Evolutionary conservation across 2,888 invertebrate genomes (phyloP).

Genomic region (Stictocephala bisonia): DNA sequence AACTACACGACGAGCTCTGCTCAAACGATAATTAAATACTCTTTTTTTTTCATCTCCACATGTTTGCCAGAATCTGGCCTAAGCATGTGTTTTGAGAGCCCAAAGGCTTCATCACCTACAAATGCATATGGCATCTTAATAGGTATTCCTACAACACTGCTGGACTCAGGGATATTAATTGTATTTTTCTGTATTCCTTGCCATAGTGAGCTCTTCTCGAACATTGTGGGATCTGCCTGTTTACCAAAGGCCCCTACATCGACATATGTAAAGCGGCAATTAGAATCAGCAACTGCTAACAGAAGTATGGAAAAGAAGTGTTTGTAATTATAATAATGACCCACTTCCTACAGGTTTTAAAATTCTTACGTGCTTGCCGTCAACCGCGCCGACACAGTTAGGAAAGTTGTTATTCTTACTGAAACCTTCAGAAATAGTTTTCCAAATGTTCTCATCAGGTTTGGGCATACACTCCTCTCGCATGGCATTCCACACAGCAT

Average conservation of each 20-base stretch:
- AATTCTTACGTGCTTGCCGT: conserved; percentile 40
- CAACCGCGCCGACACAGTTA: conserved; percentile 6
- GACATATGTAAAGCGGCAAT: conserved; percentile 40
- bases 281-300: conserved; percentile 35
- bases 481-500: conserved; percentile 18
- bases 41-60: too few relatives aligned
- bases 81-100: not conserved
- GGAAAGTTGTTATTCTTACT: conserved; percentile 28
- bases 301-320: conserved; percentile 26
- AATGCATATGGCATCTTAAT: conserved; percentile 31
- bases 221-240: conserved; percentile 59
- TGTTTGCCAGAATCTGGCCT: not conserved
- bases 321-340: conserved; percentile 37
- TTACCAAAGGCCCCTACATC: conserved; percentile 58
- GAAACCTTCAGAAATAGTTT: conserved; percentile 29
- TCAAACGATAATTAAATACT: conserved; percentile 24
- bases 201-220: conserved; percentile 4
- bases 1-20: conserved; percentile 29
- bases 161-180: not conserved
- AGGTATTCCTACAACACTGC: not conserved
- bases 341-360: conserved; percentile 20
- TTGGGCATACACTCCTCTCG: conserved; percentile 6
- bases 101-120: conserved; percentile 38
- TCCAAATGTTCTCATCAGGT: conserved; percentile 4
- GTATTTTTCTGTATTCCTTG: not conserved